Evolutionary conservation across 2,888 invertebrate genomes (phyloP).

Genomic region (Agrenia bidenticulata): DNA sequence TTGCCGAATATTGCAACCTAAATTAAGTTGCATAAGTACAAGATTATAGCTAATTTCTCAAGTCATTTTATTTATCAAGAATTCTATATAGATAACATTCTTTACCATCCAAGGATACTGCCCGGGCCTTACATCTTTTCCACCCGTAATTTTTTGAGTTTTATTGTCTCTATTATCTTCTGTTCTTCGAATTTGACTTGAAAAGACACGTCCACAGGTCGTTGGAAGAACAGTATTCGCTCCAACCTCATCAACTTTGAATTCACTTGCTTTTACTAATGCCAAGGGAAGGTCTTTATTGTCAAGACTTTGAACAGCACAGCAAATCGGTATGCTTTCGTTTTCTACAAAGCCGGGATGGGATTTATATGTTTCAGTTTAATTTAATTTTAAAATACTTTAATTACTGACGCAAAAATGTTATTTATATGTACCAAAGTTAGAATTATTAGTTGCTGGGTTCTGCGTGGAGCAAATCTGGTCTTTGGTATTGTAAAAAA

Average conservation of each 20-base stretch:
- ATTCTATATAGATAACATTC: slow-evolving; percentile 12
- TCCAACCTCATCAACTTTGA: not conserved
- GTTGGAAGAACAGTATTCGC: not conserved
- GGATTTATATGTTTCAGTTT: too few species aligned
- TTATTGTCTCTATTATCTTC: not conserved
- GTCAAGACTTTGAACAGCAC: too few species aligned
- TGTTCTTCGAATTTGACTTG: too few species aligned
- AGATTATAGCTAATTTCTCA: too few species aligned
- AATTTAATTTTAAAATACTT: not conserved
- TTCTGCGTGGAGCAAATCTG: not conserved
- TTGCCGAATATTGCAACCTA: slow-evolving; percentile 46
- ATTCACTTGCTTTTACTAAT: too few species aligned
- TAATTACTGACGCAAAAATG: not conserved
- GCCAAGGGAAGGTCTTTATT: too few species aligned
- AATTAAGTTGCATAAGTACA: too few species aligned
- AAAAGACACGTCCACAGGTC: not conserved
- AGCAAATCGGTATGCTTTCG: too few species aligned
- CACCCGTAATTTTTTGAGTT: slow-evolving; percentile 76
- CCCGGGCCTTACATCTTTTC: slow-evolving; percentile 74
- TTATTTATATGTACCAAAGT: too few species aligned
- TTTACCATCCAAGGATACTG: slow-evolving; percentile 75
- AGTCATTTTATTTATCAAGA: too few species aligned
- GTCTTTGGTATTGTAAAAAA: slow-evolving; percentile 3
- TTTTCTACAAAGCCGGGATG: too few species aligned
- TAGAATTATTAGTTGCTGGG: too few species aligned